phyloP scores from a whole-genome alignment of 2,797 vertebrate genomes.

The Artibeus jamaicensis region DNA sequence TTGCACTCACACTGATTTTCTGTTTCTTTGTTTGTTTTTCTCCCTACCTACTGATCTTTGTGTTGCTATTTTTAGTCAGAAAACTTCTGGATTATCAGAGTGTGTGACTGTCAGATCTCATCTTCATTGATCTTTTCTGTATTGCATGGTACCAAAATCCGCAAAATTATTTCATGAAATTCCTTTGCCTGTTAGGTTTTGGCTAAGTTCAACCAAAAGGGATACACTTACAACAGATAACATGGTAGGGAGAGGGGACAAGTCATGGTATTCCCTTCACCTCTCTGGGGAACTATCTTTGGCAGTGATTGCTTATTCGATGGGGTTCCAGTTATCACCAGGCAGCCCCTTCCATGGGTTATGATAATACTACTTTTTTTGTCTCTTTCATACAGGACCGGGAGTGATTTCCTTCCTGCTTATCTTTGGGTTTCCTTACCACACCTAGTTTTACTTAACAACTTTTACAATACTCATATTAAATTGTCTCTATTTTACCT shows the following conservation, averaged over 20 bases:
- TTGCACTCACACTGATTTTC: background rate
- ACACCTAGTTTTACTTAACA: background rate
- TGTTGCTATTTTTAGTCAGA: background rate
- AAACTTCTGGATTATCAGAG: background rate
- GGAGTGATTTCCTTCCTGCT: background rate
- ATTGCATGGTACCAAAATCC: background rate
- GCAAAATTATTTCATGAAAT: background rate
- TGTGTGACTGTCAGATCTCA: background rate
- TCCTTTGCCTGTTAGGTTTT: background rate
- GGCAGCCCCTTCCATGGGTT: background rate
- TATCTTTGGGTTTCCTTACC: background rate
- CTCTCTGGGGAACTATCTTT: background rate
- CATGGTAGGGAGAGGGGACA: background rate
- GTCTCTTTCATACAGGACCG: background rate
- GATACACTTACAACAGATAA: background rate
- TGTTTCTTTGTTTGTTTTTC: background rate
- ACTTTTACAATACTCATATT: background rate
- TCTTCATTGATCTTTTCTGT: background rate
- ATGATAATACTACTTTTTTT: background rate
- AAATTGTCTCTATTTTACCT: background rate
- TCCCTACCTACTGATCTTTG: background rate
- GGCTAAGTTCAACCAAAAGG: background rate
- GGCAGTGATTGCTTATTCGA: background rate
- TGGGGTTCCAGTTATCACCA: background rate
- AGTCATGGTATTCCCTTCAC: background rate